Base-by-base conservation (phyloP, 2,888 invertebrate species). In the Minunthozetes semirufus region DNA sequence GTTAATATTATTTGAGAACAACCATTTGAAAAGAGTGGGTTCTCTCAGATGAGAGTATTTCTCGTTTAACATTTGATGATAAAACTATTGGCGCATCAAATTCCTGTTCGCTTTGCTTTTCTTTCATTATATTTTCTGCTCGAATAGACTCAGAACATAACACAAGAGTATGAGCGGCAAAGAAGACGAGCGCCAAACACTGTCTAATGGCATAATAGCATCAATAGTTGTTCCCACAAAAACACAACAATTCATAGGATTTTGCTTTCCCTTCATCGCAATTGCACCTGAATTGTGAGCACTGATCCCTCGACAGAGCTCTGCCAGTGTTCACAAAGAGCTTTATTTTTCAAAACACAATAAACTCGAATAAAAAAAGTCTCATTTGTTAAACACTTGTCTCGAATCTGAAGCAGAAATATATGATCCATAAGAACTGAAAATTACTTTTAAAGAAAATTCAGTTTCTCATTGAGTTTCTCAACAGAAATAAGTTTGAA, bases 151-250 rank as follows among this genome's bases (percentile, higher is more conserved):
- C 25, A 5, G 22, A 17, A 5, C 11, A 56, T 13, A 56, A 19
- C 56, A 17, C 56, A 48, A 17, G 15, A 17, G 46, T 48, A 13
- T 48, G 56, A 3, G 11, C 25, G 22, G 56, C 11, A 11, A 13
- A 56, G 56, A 5, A 56, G 56, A 56, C 56, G n/a, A 25, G 2
- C 19, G 56, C 4, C 25, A 19, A 56, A 56, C 56, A 2, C 19
- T 56, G 22, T 48, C 15, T 48, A 56, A 56, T 56, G 56, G 56
- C 22, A 56, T 56, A 56, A 56, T 56, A 56, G 56, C 22, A 56
- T 56, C 22, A 33, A 33, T 33, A 56, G 19, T 56, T 53, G 19
- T 56, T 22, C 25, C 56, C 25, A 25, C 19, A 19, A 56, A 56
- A 33, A 33, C 33, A 22, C 19, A 25, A 22, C 56, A 3, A 56